Conservation (phyloP, 2,888 invertebrate species). For the Thecophora atra region DNA sequence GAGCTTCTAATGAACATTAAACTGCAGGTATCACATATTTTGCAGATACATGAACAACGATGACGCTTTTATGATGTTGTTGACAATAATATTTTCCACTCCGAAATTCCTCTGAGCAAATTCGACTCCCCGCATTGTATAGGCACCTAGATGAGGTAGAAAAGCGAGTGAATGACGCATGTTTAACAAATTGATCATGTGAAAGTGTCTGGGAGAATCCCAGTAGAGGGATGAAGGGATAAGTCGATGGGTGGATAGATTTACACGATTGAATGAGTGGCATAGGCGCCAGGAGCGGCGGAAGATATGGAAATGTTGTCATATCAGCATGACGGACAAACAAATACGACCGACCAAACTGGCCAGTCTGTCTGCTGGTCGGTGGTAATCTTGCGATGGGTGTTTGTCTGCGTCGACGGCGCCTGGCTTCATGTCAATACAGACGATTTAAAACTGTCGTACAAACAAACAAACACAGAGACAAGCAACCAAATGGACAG, state of each 20-base stretch:
- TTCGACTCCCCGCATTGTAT: not conserved
- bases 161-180: slow-evolving; percentile 35
- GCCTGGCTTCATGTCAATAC: slow-evolving; percentile 45
- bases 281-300: not conserved
- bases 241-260: not conserved
- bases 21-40: not conserved
- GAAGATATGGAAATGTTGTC: not conserved
- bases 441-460: slow-evolving; percentile 42
- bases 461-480: not conserved
- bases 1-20: slow-evolving; percentile 48
- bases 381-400: slow-evolving; percentile 32
- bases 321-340: not conserved
- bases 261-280: no score
- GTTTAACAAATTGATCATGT: slow-evolving; percentile 59
- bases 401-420: not conserved
- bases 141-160: not conserved
- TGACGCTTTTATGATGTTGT: slow-evolving; percentile 9
- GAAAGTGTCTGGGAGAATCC: slow-evolving; percentile 43
- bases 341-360: not conserved
- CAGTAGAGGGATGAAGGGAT: slow-evolving; percentile 37
- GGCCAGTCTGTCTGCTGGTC: slow-evolving; percentile 42
- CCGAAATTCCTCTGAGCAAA: not conserved
- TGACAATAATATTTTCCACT: not conserved
- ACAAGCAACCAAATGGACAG: not conserved
- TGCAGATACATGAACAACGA: not conserved